Evolutionary conservation across 2,888 invertebrate species (phyloP), one percentile per base, ranked within the genome.

Genomic region (Pseudoips prasinana): DNA sequence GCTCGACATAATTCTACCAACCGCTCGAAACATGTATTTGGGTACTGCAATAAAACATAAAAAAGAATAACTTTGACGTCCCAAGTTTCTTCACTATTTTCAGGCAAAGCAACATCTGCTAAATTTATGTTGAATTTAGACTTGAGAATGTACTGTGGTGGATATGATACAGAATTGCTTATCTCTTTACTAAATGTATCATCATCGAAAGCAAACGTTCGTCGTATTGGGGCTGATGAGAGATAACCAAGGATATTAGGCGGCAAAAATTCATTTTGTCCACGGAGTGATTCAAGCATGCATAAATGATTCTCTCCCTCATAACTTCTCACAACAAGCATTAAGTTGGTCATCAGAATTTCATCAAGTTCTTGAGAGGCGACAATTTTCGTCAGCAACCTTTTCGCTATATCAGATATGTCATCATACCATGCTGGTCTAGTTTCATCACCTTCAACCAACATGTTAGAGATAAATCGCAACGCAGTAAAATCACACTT

Each of bases 61-160:
- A 85, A 85, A n/a, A 88, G 53, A 34, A 87, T 64, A 17, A 85
- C 75, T 68, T 87, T 86, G 0, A 74, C 78, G 66, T 88, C 85
- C 85, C 84, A 86, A 9, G 87, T 87, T 64, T 85, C 84, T 64
- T 87, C 88, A 20, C 72, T 77, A 42, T 68, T 74, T 54, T 85
- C 86, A n/a, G 84, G 77, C 26, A 86, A 59, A 32, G 78, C 70
- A 38, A 88, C 69, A 45, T 87, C 85, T 9, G 77, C 66, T 36
- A 87, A 65, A 59, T 83, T 79, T 8, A 88, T 82, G 50, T 84
- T 82, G 46, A 84, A 88, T 60, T 84, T 87, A 1, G 69, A 63
- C 58, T 84, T 84, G 3, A 88, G 63, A 27, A 83, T 64, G 39
- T 81, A 73, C 39, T 82, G 80, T 23, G 87, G 86, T 25, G 84